Evolutionary conservation across 2,888 invertebrate genomes (phyloP).

Genomic region (Amblyjoppa fuscipennis): DNA sequence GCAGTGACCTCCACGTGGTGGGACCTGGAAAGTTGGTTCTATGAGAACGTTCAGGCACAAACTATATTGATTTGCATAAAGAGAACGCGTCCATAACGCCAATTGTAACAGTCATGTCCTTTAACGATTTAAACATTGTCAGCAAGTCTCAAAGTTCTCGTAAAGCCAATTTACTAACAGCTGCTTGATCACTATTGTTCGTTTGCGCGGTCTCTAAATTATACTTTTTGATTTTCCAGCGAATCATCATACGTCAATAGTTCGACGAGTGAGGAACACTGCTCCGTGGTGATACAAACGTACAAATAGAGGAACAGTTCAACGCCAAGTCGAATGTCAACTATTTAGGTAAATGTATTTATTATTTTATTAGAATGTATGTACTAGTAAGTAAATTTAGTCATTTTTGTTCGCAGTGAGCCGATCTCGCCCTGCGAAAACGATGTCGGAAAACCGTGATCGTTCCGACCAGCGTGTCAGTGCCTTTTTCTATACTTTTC

Average conservation of each 20-base stretch:
- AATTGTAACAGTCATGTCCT: not conserved
- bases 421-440: too few relatives aligned
- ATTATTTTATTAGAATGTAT: too few relatives aligned
- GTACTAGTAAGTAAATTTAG: too few relatives aligned
- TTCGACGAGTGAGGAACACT: too few relatives aligned
- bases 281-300: too few relatives aligned
- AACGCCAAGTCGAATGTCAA: too few relatives aligned
- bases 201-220: not conserved
- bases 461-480: too few relatives aligned
- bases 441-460: too few relatives aligned
- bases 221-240: not conserved
- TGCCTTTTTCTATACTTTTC: too few relatives aligned
- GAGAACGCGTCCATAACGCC: not conserved
- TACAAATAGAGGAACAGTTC: too few relatives aligned
- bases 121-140: not conserved
- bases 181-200: not conserved
- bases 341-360: too few relatives aligned
- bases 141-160: not conserved
- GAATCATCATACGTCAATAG: not conserved
- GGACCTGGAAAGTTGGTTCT: not conserved
- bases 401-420: too few relatives aligned
- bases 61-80: not conserved
- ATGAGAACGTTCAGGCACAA: not conserved
- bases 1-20: constrained; percentile 1
- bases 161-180: not conserved